Percentiles rank a stretch among this genome's conserved stretches.
Conservation (phyloP, 2,797 vertebrate species). For the Hozukius guyotensis region DNA sequence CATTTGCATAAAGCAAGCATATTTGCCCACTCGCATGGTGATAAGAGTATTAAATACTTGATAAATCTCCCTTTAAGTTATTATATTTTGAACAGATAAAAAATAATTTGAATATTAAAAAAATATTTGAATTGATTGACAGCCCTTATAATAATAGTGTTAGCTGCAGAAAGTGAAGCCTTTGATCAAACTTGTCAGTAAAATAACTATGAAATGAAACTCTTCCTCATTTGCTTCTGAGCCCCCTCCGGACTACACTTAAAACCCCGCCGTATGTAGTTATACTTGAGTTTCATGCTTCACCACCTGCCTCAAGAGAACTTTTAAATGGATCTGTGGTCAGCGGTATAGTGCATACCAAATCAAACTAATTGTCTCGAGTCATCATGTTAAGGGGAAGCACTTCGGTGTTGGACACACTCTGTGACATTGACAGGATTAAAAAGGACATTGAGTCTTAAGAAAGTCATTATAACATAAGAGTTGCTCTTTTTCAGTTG, state of each 20-base stretch:
- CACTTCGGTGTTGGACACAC: not conserved
- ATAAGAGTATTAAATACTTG: no score
- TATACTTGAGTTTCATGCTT: constrained; percentile 17
- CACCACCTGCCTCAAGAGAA: constrained; percentile 23
- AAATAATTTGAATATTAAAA: no score
- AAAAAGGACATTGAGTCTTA: constrained; percentile 12
- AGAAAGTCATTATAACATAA: constrained; percentile 25
- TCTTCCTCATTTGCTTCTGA: not conserved
- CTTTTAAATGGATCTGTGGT: constrained; percentile 24
- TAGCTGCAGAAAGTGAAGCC: not conserved
- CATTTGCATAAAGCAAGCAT: no score
- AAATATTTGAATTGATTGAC: no score
- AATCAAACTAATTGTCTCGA: constrained; percentile 60
- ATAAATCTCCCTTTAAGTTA: no score
- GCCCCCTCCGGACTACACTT: not conserved
- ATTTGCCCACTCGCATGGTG: no score
- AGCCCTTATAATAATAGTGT: not conserved
- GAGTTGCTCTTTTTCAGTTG: not conserved
- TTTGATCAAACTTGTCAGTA: constrained; percentile 35
- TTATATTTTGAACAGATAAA: no score
- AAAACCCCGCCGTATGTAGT: not conserved
- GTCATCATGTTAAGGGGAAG: constrained; percentile 14
- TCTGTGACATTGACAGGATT: constrained; percentile 35
- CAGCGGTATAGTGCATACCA: constrained; percentile 28
- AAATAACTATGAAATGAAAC: constrained; percentile 57